phyloP scores from a whole-genome alignment of 2,113 vertebrate species.

The Vombatus ursinus region DNA sequence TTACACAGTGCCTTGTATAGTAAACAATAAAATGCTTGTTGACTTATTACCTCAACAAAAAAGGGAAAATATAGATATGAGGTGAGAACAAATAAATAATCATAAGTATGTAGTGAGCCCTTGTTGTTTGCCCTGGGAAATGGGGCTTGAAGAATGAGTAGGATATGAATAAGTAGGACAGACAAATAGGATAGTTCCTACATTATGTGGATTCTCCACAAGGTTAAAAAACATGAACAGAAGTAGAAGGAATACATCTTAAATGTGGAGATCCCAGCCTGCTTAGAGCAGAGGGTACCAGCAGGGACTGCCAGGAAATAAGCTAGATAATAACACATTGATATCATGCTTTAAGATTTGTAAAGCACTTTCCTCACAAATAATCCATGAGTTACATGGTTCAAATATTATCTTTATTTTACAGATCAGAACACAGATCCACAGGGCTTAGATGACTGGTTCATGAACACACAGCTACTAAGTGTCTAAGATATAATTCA shows the following conservation, averaged over 20 bases:
- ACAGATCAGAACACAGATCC: neutral
- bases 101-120: neutral
- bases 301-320: neutral
- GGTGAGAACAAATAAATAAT: neutral
- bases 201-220: neutral
- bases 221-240: neutral
- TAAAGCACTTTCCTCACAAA: neutral
- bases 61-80: neutral
- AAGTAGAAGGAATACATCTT: neutral
- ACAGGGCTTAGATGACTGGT: neutral
- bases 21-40: neutral
- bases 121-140: neutral
- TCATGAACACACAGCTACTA: neutral
- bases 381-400: neutral
- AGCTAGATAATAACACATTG: neutral
- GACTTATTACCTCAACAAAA: neutral
- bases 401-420: neutral
- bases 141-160: neutral
- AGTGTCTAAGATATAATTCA: neutral
- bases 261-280: neutral
- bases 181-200: neutral
- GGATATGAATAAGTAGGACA: neutral
- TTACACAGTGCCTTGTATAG: neutral
- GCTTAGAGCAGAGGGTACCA: neutral
- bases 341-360: neutral